Conservation (phyloP, 2,113 vertebrate genomes). For the Dryoscopus gambensis region DNA sequence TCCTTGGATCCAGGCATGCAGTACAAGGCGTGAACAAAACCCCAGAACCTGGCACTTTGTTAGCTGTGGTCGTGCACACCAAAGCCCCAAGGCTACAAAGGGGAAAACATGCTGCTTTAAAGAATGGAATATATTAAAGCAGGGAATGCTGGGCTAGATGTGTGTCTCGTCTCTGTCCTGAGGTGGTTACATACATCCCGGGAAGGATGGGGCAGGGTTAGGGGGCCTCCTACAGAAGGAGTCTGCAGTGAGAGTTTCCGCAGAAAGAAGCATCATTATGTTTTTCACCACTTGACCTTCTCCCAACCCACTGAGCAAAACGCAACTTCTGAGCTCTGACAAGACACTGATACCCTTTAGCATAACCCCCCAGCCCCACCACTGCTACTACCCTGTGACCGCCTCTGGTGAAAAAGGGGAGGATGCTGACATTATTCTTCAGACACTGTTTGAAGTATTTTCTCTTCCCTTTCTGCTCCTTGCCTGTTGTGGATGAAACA, state of each 20-base stretch:
- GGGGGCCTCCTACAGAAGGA: neutral
- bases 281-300: neutral
- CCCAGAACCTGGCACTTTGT: neutral
- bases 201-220: neutral
- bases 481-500: neutral
- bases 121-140: neutral
- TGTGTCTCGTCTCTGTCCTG: neutral
- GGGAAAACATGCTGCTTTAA: neutral
- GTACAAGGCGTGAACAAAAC: neutral
- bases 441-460: neutral
- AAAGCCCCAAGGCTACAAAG: constrained; percentile 1
- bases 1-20: neutral
- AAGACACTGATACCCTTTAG: neutral
- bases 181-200: neutral
- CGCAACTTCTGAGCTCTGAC: neutral
- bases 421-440: neutral
- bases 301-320: neutral
- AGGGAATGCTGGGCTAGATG: neutral
- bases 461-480: neutral
- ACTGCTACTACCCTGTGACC: neutral
- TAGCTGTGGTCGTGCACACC: neutral
- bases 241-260: neutral
- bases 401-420: neutral
- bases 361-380: neutral
- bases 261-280: neutral